Evolutionary conservation across 2,113 vertebrate species (phyloP).

Genomic region (Apaloderma vittatum): DNA sequence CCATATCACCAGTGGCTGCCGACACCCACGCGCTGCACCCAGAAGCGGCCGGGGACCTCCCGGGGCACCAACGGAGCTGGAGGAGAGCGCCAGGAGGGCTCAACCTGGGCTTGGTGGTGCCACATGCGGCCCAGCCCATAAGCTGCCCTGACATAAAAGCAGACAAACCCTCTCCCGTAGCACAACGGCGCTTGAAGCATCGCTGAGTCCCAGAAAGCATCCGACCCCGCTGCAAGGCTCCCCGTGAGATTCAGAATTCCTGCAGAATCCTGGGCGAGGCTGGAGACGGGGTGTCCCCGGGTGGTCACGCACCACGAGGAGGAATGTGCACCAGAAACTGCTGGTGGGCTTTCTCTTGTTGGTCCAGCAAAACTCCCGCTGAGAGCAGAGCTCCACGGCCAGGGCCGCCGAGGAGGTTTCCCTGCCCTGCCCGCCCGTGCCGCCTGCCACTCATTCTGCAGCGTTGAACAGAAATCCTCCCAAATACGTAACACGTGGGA

Average conservation of each 20-base stretch:
- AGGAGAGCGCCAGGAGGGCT: accelerated
- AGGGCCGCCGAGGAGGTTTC: accelerated
- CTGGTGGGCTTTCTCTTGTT: not conserved
- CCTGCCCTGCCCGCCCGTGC: not conserved
- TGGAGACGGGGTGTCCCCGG: accelerated
- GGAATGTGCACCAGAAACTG: not conserved
- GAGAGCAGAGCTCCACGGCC: not conserved
- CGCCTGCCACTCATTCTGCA: not conserved
- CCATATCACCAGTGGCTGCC: not conserved
- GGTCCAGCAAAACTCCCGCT: not conserved
- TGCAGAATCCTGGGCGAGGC: accelerated
- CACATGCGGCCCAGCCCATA: not conserved
- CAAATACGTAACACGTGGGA: not conserved
- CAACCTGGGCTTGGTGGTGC: not conserved
- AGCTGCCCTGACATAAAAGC: accelerated
- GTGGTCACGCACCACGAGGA: accelerated
- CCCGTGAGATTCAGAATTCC: accelerated
- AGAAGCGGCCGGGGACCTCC: not conserved
- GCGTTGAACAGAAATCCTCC: not conserved
- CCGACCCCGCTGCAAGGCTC: accelerated
- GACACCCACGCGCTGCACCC: not conserved
- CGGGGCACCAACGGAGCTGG: accelerated
- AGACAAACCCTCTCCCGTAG: not conserved
- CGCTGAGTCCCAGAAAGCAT: not conserved
- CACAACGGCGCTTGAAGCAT: not conserved